Base-by-base conservation (phyloP, 2,113 vertebrate genomes). In the Lonchura striata region DNA sequence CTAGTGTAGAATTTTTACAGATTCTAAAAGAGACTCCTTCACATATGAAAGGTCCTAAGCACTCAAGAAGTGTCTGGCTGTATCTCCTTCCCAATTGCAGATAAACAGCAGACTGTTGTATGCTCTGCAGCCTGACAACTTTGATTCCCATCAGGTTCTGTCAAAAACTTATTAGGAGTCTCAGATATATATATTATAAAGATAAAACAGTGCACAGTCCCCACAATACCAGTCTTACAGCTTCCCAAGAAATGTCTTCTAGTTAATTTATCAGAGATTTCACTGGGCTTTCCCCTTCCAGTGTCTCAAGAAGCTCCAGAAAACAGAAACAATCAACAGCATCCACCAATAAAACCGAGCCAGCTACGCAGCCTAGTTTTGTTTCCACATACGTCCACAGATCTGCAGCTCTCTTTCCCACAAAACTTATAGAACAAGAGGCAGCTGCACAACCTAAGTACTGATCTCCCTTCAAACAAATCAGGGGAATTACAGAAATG, bases 351-450 rank as follows among this genome's bases (percentile, higher is more conserved):
- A 72, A 86, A 74, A 54, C 19, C 22, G 37, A 54, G 27, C 4
- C 54, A 61, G 15, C 75, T 85, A 75, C 0, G 0, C 5, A 82
- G 25, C 2, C 25, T 70, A 50, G 4, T 66, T 54, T 15, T 44
- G 5, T 65, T 86, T 60, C 22, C 11, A 52, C 15, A 5, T 0
- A 64, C 23, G 30, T n/a, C 35, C 27, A 77, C 30, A 49, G 9
- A 80, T 35, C 21, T 71, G 21, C 23, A 76, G 25, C 37, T 68
- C 13, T 82, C 27, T 39, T n/a, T 46, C 22, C 39, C 42, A 79
- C 17, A 79, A 22, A 66, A 71, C 3, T 56, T 41, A 42, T 10
- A 42, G 28, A 71, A 13, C 16, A 60, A 68, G 49, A 59, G 23
- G 21, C 7, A 87, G 53, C 46, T 57, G 42, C 22, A 75, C 15